Evolutionary conservation across 1,140 invertebrate genomes (phyloP), one percentile per base, ranked within the genome.

Genomic region (Pseudoatta argentina): DNA sequence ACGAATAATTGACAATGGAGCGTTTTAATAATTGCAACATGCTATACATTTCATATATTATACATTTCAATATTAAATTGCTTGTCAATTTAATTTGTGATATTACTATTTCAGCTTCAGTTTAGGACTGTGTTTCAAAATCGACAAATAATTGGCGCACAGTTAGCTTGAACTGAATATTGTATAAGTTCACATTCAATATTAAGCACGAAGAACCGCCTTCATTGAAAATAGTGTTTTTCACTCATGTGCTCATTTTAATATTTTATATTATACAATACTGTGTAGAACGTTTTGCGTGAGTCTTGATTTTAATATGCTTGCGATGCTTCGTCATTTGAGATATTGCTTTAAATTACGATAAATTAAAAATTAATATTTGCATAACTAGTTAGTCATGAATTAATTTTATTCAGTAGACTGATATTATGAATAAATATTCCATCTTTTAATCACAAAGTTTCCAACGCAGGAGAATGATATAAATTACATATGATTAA

Each of bases 1-100:
- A 39, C 69, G 57, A 61, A 75, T 75, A 83, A 83, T 83, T 75
- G 69, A 8, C 67, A 51, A 59, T 18, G 39, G 57, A n/a, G 27
- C 14, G 39, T 75, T 61, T 63, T 12, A 21, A 55, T 16, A 44
- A 14, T 14, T 44, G 21, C n/a, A 39, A 64, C 16, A 57, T 16
- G 14, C 14, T 51, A 16, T 51, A 51, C 14, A 51, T 51, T 16
- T 16, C 14, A 51, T 14, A 16, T 51, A 51, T 24, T 14, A 16
- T 51, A 51, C 14, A 51, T 51, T 16, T 16, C 14, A 51, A 44
- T 44, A 44, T 44, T 44, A 44, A 44, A 44, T 10, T 44, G 39
- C 39, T 44, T 44, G 34, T 39, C 34, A 44, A 44, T 44, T 44
- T 44, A 44, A 44, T 44, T 44, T 44, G 39, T 44, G 39, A 12